Conservation (phyloP, 2,113 vertebrate genomes). For the Chrysemys picta region DNA sequence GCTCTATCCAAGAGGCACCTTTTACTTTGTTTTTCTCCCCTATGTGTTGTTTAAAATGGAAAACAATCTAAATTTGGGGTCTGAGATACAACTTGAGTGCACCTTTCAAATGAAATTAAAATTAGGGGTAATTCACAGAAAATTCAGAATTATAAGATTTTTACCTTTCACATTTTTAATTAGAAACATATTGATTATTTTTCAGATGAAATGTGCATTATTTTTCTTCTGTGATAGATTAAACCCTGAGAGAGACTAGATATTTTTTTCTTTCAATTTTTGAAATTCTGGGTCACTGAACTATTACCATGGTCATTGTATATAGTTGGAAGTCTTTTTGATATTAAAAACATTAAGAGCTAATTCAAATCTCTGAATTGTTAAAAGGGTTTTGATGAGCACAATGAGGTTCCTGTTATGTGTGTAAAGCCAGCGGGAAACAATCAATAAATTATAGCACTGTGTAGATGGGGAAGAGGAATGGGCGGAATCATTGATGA, state of each 20-base stretch:
- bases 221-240: neutral
- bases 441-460: neutral
- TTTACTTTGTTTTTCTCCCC: accelerated
- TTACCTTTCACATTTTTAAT: neutral
- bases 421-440: neutral
- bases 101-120: neutral
- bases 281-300: neutral
- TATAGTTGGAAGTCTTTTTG: neutral
- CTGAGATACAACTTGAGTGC: neutral
- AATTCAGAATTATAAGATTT: neutral
- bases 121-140: neutral
- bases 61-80: neutral
- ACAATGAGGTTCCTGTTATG: neutral
- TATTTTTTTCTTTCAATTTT: neutral
- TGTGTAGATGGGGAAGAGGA: neutral
- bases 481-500: neutral
- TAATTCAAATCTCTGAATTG: neutral
- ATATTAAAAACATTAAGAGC: neutral
- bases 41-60: neutral
- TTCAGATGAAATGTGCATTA: neutral
- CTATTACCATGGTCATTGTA: accelerated
- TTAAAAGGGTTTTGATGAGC: neutral
- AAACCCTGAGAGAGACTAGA: neutral
- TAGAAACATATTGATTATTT: neutral
- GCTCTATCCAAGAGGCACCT: neutral